Evolutionary conservation across 2,888 invertebrate genomes (phyloP), one percentile per base, ranked within the genome.

Genomic region (Eupeodes luniger): DNA sequence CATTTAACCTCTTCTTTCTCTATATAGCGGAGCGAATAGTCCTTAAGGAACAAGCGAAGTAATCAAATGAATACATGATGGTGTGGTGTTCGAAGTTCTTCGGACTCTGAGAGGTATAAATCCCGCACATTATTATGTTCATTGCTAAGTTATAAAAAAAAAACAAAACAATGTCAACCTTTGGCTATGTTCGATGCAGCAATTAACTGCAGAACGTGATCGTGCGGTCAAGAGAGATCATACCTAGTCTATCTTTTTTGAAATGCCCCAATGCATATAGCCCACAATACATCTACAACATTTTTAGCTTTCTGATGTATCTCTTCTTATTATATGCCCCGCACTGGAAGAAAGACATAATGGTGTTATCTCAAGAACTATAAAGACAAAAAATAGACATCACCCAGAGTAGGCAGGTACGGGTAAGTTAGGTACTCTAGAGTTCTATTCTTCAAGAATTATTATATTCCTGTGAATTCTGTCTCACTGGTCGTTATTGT

Each of bases 171-270:
- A 81, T 88, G 88, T 88, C 88, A 88, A 88, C 88, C 84, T 88
- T 88, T 88, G 87, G 88, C 88, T 88, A 88, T 88, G 85, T 88
- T 88, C 81, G 81, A 88, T 85, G 78, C 88, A 81, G 81, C 88
- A 88, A 88, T 88, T 88, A 88, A 88, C 88, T 88, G n/a, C 69
- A 70, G 85, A 88, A 85, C 88, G 88, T 88, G 88, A 88, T 88
- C 88, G 88, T 88, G 88, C 88, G 88, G 88, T 88, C 88, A 88
- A 81, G 77, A 80, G 57, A 77, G 87, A 87, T 84, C 84, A 88
- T 84, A 27, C 3, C 27, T 3, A 78, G 34, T 72, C 34, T 59
- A 57, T 84, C 74, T 79, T 74, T 74, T 59, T 40, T 5, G 84
- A 81, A 88, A 62, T 84, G 87, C 87, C 84, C 69, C 72, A 84